phyloP scores from a whole-genome alignment of 92 coral and sea anemone species.

The Porites lobata region DNA sequence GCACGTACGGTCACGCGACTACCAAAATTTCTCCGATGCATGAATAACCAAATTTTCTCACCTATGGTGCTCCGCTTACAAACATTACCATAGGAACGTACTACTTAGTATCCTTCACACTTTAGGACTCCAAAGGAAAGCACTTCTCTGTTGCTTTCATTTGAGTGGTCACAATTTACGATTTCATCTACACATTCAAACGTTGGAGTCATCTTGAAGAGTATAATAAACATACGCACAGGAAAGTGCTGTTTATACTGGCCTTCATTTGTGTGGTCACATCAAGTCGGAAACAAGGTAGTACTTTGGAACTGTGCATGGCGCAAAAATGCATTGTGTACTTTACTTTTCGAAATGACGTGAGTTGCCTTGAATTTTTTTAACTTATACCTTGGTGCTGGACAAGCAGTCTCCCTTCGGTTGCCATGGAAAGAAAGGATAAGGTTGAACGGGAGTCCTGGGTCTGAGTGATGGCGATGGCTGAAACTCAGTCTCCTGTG shows the following conservation, averaged over 20 bases:
- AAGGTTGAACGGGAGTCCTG: conserved; percentile 76
- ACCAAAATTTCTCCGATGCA: no score
- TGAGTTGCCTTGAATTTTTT: neutral
- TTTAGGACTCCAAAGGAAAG: neutral
- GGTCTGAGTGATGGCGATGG: conserved; percentile 76
- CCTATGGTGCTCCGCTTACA: no score
- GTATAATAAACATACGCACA: neutral
- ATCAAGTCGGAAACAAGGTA: no score
- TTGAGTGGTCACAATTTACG: neutral
- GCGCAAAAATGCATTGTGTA: neutral
- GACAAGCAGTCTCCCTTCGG: conserved; percentile 76
- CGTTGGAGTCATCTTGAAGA: neutral
- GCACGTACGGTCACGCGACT: no score
- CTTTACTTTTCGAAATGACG: neutral
- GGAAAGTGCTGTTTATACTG: no score
- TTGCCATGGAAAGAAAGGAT: conserved; percentile 76
- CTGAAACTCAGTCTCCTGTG: conserved; percentile 49
- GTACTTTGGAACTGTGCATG: no score
- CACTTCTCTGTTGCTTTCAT: neutral
- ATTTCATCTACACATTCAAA: neutral
- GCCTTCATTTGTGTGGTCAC: no score
- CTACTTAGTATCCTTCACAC: neutral
- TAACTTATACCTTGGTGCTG: conserved; percentile 79
- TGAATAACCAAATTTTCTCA: no score
- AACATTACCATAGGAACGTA: neutral